Conservation (phyloP, 2,797 vertebrate species). For the Poeciliopsis infans region DNA sequence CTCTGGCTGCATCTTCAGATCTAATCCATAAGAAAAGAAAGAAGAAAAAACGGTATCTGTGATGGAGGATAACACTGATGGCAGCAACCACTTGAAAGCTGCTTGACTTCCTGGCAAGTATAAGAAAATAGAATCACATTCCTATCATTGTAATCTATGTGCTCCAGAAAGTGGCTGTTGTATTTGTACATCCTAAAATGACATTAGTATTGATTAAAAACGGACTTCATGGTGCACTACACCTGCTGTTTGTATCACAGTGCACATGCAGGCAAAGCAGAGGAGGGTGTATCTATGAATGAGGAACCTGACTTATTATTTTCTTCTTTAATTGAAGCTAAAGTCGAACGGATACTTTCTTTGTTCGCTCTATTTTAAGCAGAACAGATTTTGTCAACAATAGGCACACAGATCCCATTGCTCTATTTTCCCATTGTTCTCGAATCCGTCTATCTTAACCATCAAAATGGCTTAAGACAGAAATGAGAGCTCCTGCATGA, state of each 20-base stretch:
- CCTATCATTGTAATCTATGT: neutral
- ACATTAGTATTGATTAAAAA: conserved; percentile 12
- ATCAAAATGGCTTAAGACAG: neutral
- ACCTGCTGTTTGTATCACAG: neutral
- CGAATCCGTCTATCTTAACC: neutral
- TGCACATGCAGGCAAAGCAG: neutral
- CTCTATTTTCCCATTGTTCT: no score
- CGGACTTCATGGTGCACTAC: neutral
- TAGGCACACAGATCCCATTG: neutral
- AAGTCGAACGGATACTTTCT: neutral
- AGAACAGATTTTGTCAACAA: neutral
- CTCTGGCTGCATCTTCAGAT: conserved; percentile 4
- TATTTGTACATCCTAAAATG: conserved; percentile 4
- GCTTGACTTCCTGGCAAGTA: conserved; percentile 3
- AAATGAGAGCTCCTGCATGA: neutral
- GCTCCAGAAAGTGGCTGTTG: conserved; percentile 7
- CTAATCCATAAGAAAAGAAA: neutral
- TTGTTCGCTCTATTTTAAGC: neutral
- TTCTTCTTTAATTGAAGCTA: neutral
- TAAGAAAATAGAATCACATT: neutral
- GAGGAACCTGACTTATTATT: neutral
- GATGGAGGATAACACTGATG: neutral
- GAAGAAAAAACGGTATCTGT: neutral
- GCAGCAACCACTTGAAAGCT: neutral
- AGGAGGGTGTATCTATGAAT: neutral